Percentiles rank a stretch among this genome's conserved stretches.
Conservation (phyloP, 2,888 invertebrate genomes). For the Conistra vaccinii region DNA sequence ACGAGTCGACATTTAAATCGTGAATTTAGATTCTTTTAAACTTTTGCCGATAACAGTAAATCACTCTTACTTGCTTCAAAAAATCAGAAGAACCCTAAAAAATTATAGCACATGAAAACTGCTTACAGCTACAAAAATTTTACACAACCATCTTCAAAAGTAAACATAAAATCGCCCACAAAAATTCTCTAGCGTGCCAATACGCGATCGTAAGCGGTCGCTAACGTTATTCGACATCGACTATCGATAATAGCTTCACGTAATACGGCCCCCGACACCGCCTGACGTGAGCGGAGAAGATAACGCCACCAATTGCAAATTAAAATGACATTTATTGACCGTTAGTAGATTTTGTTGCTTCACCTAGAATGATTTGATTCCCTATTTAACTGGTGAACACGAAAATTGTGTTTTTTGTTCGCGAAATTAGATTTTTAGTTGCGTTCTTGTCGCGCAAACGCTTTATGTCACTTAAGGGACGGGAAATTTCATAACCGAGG, state of each 20-base stretch:
- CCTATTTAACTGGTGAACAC: constrained; percentile 53
- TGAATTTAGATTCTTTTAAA: not conserved
- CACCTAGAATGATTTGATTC: constrained; percentile 75
- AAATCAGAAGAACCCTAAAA: constrained; percentile 11
- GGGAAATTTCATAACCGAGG: constrained; percentile 63
- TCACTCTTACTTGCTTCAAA: not conserved
- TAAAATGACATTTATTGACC: constrained; percentile 84
- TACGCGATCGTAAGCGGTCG: constrained; percentile 52
- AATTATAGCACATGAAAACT: constrained; percentile 11
- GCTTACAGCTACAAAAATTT: constrained; percentile 29
- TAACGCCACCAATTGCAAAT: constrained; percentile 80
- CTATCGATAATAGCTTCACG: constrained; percentile 60
- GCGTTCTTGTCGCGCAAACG: constrained; percentile 39
- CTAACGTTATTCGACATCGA: constrained; percentile 48
- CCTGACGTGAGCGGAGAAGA: constrained; percentile 75
- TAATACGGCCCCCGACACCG: constrained; percentile 68
- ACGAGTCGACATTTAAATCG: not conserved
- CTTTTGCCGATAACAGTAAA: not conserved
- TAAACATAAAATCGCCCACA: constrained; percentile 42
- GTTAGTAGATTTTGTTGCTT: constrained; percentile 77
- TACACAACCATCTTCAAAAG: constrained; percentile 22
- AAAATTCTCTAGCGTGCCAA: constrained; percentile 53
- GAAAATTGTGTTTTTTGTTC: constrained; percentile 56
- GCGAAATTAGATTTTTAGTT: constrained; percentile 62
- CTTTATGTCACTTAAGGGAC: constrained; percentile 68